These are phyloP conservation scores for Synergus itoensis DNA, from an alignment of 2,888 invertebrate genomes.

Conservation along the genomic window DNA sequence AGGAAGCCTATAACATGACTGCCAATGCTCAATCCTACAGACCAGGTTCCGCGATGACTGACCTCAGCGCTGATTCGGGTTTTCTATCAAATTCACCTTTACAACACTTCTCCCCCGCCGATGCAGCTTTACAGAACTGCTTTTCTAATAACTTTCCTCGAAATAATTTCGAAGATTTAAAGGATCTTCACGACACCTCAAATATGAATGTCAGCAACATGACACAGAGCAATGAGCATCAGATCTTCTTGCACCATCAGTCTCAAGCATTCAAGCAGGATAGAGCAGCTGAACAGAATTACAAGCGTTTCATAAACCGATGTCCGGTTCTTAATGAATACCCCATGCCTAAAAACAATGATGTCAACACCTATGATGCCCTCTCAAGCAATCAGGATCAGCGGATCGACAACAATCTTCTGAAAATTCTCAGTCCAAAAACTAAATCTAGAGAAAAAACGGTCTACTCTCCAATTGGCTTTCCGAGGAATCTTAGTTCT, in stretches of 20 bases:
- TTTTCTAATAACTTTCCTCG: constrained; percentile 67
- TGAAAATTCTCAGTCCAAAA: constrained; percentile 69
- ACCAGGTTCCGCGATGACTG: constrained; percentile 72
- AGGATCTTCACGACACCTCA: constrained; percentile 67
- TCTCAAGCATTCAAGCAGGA: constrained; percentile 65
- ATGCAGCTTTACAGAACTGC: constrained; percentile 68
- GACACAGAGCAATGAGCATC: constrained; percentile 65
- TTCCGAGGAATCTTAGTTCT: constrained; percentile 66
- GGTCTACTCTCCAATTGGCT: constrained; percentile 70
- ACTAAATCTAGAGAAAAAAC: constrained; percentile 55
- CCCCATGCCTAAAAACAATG: constrained; percentile 59
- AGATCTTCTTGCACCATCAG: constrained; percentile 60
- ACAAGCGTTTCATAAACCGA: constrained; percentile 66
- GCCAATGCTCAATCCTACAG: constrained; percentile 64
- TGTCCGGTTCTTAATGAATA: constrained; percentile 66
- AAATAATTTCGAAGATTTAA: constrained; percentile 67
- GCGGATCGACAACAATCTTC: constrained; percentile 67
- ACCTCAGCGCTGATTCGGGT: constrained; percentile 71
- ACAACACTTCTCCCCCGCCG: constrained; percentile 74
- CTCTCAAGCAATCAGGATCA: constrained; percentile 53
- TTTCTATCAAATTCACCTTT: constrained; percentile 72
- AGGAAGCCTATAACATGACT: constrained; percentile 69
- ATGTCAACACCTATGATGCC: constrained; percentile 42
- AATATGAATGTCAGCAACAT: constrained; percentile 63
- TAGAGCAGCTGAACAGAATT: constrained; percentile 67